A percentile compares a stretch with the other conserved stretches of the same genome.
phyloP scores from a whole-genome alignment of 2,888 invertebrate species.

The Diplolepis rosae region DNA sequence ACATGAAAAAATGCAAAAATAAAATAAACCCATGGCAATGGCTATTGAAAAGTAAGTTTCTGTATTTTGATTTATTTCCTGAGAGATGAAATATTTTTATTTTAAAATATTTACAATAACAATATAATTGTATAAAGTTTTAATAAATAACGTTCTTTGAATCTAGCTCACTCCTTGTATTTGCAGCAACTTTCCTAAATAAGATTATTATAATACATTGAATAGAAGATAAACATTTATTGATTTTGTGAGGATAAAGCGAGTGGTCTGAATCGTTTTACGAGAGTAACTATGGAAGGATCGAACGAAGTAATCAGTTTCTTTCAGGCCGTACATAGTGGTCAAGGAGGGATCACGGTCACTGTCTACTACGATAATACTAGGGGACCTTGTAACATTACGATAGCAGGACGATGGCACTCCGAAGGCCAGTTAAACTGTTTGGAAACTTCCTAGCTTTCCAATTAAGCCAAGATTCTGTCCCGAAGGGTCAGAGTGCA shows the following conservation, averaged over 20 bases:
- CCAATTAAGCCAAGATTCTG: slow-evolving; percentile 72
- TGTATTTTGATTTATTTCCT: too few relatives aligned
- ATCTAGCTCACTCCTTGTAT: background rate
- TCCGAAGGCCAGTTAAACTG: slow-evolving; percentile 72
- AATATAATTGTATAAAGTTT: too few relatives aligned
- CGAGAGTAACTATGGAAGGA: slow-evolving; percentile 18
- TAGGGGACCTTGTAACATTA: slow-evolving; percentile 56
- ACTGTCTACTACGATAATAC: slow-evolving; percentile 56
- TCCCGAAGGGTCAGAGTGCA: slow-evolving; percentile 61
- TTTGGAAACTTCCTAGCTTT: slow-evolving; percentile 72
- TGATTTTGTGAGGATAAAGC: background rate
- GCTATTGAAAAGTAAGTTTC: too few relatives aligned
- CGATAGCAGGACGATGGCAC: slow-evolving; percentile 62
- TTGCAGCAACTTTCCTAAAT: background rate
- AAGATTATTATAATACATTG: background rate
- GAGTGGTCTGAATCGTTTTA: slow-evolving; percentile 21
- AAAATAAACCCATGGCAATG: too few relatives aligned
- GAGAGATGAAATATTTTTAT: too few relatives aligned
- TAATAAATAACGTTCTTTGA: too few relatives aligned
- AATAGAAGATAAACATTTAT: background rate
- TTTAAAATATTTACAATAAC: too few relatives aligned
- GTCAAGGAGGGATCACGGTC: slow-evolving; percentile 50
- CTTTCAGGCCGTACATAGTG: slow-evolving; percentile 46
- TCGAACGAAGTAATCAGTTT: slow-evolving; percentile 48
- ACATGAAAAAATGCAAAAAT: too few relatives aligned